Conservation (phyloP, 2,113 vertebrate species). For the Thalassoma bifasciatum region DNA sequence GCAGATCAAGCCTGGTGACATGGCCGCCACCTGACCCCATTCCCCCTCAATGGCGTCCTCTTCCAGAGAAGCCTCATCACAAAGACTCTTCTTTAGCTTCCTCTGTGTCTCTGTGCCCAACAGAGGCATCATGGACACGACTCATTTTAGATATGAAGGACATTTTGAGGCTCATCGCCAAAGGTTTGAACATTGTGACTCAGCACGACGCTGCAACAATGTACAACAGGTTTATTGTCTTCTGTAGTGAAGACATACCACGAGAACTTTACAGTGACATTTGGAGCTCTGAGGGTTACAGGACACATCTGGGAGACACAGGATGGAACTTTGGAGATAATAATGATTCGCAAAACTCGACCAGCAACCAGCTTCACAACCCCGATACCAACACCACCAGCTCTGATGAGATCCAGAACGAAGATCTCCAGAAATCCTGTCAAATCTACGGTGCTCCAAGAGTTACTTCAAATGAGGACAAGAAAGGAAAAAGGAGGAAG, state of each 20-base stretch:
- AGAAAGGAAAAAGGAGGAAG: constrained; percentile 80
- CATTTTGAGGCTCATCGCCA: constrained; percentile 25
- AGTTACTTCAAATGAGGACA: constrained; percentile 55
- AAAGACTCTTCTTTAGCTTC: background rate
- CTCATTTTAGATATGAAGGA: constrained; percentile 8
- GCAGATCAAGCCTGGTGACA: background rate
- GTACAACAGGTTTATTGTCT: constrained; percentile 12
- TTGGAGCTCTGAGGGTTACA: constrained; percentile 1
- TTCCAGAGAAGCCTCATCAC: background rate
- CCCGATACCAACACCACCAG: constrained; percentile 46
- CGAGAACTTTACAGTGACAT: constrained; percentile 1
- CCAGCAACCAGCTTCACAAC: constrained; percentile 26
- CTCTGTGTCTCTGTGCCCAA: background rate
- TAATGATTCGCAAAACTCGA: background rate
- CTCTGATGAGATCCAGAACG: constrained; percentile 66
- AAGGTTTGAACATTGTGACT: constrained; percentile 8
- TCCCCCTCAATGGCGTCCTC: background rate
- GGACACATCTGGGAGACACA: background rate
- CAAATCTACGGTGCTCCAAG: background rate
- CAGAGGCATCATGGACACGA: constrained; percentile 19
- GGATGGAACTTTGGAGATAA: background rate
- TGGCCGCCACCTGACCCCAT: background rate
- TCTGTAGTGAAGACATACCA: constrained; percentile 24
- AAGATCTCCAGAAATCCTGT: constrained; percentile 23
- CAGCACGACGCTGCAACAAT: background rate